Percentiles rank a stretch among this genome's conserved stretches.
Evolutionary conservation across 2,888 invertebrate genomes (phyloP).

Genomic region (Troglohyphantes excavatus): DNA sequence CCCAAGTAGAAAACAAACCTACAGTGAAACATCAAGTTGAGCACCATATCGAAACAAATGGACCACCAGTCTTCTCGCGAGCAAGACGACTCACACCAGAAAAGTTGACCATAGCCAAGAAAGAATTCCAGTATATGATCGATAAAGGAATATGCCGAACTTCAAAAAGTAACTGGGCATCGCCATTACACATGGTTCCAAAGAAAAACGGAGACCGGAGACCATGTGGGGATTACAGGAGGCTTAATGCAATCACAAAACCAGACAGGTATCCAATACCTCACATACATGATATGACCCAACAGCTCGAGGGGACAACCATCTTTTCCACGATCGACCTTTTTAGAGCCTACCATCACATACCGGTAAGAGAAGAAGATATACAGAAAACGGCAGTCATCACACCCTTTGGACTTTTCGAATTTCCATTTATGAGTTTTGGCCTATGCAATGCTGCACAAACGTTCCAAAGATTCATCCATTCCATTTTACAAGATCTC

Average conservation of each 20-base stretch:
- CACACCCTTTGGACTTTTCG: constrained; percentile 23
- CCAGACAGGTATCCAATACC: background rate
- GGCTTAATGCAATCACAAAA: constrained; percentile 13
- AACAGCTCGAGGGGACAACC: background rate
- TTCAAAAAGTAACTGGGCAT: no score
- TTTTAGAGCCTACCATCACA: constrained; percentile 4
- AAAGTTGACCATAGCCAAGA: background rate
- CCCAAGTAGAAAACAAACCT: background rate
- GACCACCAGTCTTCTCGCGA: constrained; percentile 13
- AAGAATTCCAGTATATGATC: constrained; percentile 9
- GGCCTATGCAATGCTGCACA: constrained; percentile 22
- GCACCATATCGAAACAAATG: constrained; percentile 24
- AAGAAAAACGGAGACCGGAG: constrained; percentile 13
- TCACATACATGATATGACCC: background rate
- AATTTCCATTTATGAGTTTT: constrained; percentile 14
- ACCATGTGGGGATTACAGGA: constrained; percentile 17
- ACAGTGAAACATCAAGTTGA: constrained; percentile 2
- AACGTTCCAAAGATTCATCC: constrained; percentile 32
- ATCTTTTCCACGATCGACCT: background rate
- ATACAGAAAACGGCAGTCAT: constrained; percentile 1
- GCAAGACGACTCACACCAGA: constrained; percentile 16
- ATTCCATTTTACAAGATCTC: background rate
- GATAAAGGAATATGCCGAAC: constrained; percentile 17
- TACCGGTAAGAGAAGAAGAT: constrained; percentile 20
- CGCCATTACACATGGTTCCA: constrained; percentile 45